Evolutionary conservation across 2,113 vertebrate species (phyloP), one percentile per base, ranked within the genome.

Genomic region (Ciconia maguari): DNA sequence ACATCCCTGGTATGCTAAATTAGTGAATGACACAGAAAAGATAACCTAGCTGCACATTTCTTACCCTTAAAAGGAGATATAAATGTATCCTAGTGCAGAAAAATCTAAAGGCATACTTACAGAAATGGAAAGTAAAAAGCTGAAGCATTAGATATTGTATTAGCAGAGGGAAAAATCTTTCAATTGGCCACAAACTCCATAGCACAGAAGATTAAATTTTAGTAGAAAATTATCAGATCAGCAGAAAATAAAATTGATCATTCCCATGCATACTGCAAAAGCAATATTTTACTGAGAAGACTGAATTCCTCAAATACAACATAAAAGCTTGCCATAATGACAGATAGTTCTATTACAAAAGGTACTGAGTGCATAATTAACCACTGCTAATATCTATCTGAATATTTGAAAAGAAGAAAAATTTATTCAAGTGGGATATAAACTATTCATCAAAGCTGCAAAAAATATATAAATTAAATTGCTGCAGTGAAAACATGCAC

Each of bases 391-490:
- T 96, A 97, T 74, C 46, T 95, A 96, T 89, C 89, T 94, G 96
- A 96, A 94, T 97, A 97, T 96, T 93, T 96, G 89, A 95, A 97
- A 96, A 96, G 75, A 69, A 96, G 82, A 87, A 94, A 97, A 96
- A 97, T 87, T 92, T 97, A 97, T 94, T 97, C 88, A 96, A 94
- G 93, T 83, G n/a, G 62, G 52, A 95, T 94, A 96, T 92, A 97
- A 97, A 96, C 68, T 97, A 96, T 98, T 97, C 95, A 96, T 98
- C 95, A 98, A 97, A 94, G 71, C 46, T 89, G 57, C 9, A 86
- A 87, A 96, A 87, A 93, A 97, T 61, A 92, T 58, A 97, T 78
- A 95, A 94, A 97, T 89, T 85, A 96, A 98, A 97, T 89, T 62
- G 65, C 87, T 95, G 66, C 78, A 92, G 64, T 90, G 93, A 97